Conservation (phyloP, 1,140 invertebrate species). For the Aphelinus certus region DNA sequence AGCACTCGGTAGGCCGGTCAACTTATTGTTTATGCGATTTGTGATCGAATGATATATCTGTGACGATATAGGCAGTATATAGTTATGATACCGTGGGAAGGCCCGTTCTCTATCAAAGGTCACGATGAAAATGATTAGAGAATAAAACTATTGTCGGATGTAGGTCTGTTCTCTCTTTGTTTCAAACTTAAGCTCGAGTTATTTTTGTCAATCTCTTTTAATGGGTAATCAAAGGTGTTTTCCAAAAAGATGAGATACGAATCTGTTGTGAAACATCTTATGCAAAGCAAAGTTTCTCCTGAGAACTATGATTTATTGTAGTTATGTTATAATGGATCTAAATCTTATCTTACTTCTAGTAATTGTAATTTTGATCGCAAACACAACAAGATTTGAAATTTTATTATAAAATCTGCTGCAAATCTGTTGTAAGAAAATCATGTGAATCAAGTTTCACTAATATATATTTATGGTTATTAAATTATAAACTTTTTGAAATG, state of each 20-base stretch:
- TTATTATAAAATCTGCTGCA: no score
- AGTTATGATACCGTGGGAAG: not conserved
- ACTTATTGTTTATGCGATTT: conserved; percentile 19
- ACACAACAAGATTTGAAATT: no score
- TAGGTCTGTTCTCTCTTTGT: conserved; percentile 16
- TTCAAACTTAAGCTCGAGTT: conserved; percentile 18
- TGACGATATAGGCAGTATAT: conserved; percentile 9
- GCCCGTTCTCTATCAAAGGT: not conserved
- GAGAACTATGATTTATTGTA: no score
- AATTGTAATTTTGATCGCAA: no score
- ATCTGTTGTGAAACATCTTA: no score
- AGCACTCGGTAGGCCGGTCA: not conserved
- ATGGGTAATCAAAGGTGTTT: not conserved
- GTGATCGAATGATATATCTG: conserved; percentile 22
- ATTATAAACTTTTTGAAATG: conserved; percentile 15
- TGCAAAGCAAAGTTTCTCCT: no score
- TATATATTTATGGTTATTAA: conserved; percentile 33
- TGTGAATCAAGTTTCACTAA: not conserved
- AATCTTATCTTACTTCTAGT: no score
- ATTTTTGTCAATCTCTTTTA: conserved; percentile 11
- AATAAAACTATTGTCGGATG: conserved; percentile 17
- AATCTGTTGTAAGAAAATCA: no score
- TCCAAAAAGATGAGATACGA: not conserved
- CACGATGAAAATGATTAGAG: conserved; percentile 25
- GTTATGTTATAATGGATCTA: no score